Evolutionary conservation across 2,797 vertebrate genomes (phyloP), one percentile per base, ranked within the genome.

Genomic region (Cheirogaleus major): DNA sequence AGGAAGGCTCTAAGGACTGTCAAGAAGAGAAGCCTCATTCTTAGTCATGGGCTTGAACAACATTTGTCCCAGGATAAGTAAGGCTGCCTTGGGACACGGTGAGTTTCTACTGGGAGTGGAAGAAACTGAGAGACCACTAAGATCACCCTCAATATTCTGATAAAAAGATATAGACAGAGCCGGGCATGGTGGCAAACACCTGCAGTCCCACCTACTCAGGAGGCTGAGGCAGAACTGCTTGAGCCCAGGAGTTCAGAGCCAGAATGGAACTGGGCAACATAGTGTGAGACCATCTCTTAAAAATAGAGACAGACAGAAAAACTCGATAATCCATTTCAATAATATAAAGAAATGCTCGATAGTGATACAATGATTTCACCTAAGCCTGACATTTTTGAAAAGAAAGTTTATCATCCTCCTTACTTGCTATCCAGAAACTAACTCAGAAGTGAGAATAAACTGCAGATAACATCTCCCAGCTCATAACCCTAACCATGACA

Each of bases 101-200:
- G 27, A 52, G 45, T 43, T 41, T 88, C 89, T 35, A 5, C 48
- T 25, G 23, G 59, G 67, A 65, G 41, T 65, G 43, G 72, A 48
- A 76, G n/a, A 89, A 63, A 65, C 72, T 27, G 13, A 76, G 30
- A 41, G 38, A 38, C 57, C 43, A 20, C 59, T 45, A 59, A 50
- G 17, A 17, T 32, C 87, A 11, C 43, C 72, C 43, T 50, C 23
- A 38, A 15, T 78, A 59, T 78, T 89, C 52, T 52, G 52, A 52
- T 52, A 52, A 52, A 52, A 52, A 52, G 52, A 52, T 20, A 52
- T 7, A 52, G 50, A 52, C 50, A 52, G 10, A 69, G 20, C n/a
- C 1, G 1, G 67, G 35, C 20, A 1, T 69, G 35, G 67, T 23
- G 67, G 67, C 4, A 1, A 10, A 1, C 2, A 18, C n/a, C 65